Evolutionary conservation across 2,113 vertebrate species (phyloP).

Genomic region (Macquaria australasica): DNA sequence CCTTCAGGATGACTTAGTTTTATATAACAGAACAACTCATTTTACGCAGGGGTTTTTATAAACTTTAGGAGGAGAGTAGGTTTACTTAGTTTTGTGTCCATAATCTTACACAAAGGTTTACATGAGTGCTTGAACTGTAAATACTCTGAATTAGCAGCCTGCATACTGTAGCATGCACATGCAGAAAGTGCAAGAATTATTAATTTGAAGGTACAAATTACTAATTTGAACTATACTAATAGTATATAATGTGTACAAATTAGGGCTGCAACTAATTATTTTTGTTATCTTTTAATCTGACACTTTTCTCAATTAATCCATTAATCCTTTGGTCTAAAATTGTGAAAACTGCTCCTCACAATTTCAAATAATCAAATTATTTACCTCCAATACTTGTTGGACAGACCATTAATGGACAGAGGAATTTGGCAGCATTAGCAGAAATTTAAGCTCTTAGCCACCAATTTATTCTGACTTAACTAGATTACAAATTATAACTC

Average conservation of each 20-base stretch:
- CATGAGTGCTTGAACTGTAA: neutral
- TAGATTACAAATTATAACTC: neutral
- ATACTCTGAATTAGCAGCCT: too few species aligned
- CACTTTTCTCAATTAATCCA: neutral
- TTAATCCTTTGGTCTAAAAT: neutral
- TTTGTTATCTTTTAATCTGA: neutral
- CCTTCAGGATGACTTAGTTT: neutral
- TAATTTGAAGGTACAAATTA: neutral
- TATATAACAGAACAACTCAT: neutral
- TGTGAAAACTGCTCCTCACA: neutral
- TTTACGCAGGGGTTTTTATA: neutral
- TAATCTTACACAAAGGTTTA: neutral
- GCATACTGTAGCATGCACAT: neutral
- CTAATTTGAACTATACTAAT: neutral
- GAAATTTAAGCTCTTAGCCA: neutral
- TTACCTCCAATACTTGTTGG: too few species aligned
- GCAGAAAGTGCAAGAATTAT: neutral
- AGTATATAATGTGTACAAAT: neutral
- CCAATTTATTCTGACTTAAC: neutral
- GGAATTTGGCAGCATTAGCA: neutral
- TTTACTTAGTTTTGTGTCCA: neutral
- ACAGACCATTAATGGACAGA: neutral
- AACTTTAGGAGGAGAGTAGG: neutral
- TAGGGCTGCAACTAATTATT: neutral
- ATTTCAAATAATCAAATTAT: neutral